Base-by-base conservation (phyloP, 2,797 vertebrate genomes). In the Trichosurus vulpecula region DNA sequence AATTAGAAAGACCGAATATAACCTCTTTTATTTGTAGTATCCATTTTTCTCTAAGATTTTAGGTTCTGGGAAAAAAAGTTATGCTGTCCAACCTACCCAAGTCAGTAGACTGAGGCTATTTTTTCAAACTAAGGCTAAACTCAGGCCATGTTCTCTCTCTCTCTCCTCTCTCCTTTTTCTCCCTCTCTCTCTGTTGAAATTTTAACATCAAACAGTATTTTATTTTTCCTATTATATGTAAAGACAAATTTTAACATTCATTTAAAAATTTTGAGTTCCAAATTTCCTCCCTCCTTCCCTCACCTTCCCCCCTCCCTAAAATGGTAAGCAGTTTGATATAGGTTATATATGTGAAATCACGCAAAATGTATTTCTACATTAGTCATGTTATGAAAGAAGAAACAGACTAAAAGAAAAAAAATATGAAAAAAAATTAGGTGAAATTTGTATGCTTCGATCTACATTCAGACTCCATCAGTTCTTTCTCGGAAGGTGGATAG, bases 1-100 rank as follows among this genome's bases (percentile, higher is more conserved):
- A 94, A 74, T 94, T 90, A 95, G 25, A 30, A 74, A 94, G 90
- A 94, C 8, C 10, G 57, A 54, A 91, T 92, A 90, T 52, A 31
- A 81, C 92, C 52, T 95, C 66, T 52, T 87, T 61, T 91, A 57
- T 54, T 81, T 93, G 91, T 91, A 56, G 53, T n/a, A 91, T 53
- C 52, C n/a, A 47, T 52, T 14, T 90, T 52, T 58, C n/a, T 1
- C 22, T 1, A 91, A 74, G 66, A 54, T 94, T 94, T 94, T 93
- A 58, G 41, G 56, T 94, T 54, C 54, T 35, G 53, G 54, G 47
- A 90, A 74, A 66, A 81, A 95, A 92, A 57, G n/a, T 90, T 31
- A 95, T 54, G 51, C 53, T 91, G 27, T 95, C 47, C 47, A 29
- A 81, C 90, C 29, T 95, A 27, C 27, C 61, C 87, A 56, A 47